phyloP scores from a whole-genome alignment of 2,113 vertebrate genomes.

The Malurus alboscapulatus region DNA sequence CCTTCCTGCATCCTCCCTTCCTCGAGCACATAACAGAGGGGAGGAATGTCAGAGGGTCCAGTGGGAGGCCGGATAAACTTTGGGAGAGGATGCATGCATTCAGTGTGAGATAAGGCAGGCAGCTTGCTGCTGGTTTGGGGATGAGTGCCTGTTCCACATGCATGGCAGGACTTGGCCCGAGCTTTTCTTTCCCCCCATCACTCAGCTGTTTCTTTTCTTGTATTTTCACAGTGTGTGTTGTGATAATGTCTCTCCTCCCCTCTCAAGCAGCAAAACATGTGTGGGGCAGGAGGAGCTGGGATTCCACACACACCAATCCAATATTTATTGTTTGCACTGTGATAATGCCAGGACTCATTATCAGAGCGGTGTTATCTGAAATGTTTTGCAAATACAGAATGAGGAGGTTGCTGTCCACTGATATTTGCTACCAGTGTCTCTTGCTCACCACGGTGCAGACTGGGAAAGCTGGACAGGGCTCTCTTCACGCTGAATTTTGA shows the following conservation, averaged over 20 bases:
- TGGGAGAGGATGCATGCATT: not conserved
- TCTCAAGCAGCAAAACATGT: not conserved
- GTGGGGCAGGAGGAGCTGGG: not conserved
- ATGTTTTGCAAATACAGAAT: not conserved
- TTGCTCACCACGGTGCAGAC: not conserved
- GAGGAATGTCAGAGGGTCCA: not conserved
- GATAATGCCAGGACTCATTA: not conserved
- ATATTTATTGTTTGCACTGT: not conserved
- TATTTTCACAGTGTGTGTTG: not conserved
- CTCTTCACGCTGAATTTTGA: not conserved
- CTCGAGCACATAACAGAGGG: not conserved
- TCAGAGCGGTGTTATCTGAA: not conserved
- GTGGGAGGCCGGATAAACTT: not conserved
- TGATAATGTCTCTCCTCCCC: not conserved
- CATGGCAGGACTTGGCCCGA: accelerated
- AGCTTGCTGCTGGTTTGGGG: not conserved
- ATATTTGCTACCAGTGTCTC: not conserved
- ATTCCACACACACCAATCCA: not conserved
- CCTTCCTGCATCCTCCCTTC: conserved; percentile 43
- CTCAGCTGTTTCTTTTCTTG: not conserved
- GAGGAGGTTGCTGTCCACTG: not conserved
- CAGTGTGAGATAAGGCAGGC: not conserved
- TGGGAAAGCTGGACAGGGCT: not conserved
- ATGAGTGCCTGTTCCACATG: not conserved
- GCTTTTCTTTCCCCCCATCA: not conserved